Percentiles rank a stretch among this genome's conserved stretches.
Evolutionary conservation across 2,797 vertebrate genomes (phyloP).

Genomic region (Etheostoma perlongum): DNA sequence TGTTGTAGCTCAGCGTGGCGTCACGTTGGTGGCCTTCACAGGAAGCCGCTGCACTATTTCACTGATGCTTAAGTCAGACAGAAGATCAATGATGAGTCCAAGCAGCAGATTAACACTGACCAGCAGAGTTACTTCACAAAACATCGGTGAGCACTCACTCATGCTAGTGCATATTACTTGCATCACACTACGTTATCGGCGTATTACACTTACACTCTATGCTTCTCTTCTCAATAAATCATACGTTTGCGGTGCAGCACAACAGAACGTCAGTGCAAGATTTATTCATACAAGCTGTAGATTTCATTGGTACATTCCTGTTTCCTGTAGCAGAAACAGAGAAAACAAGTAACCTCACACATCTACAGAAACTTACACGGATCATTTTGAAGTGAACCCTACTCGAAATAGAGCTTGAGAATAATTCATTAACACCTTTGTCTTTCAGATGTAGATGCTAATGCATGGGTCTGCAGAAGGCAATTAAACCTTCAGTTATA

Average conservation of each 20-base stretch:
- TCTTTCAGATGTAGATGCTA: background rate
- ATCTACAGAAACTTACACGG: background rate
- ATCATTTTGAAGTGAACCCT: background rate
- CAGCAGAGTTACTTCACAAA: constrained; percentile 17
- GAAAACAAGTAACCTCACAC: constrained; percentile 4
- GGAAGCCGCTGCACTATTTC: background rate
- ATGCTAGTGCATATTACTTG: constrained; percentile 13
- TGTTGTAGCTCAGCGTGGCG: background rate
- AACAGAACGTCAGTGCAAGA: constrained; percentile 2
- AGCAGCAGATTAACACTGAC: constrained; percentile 36
- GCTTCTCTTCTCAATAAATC: constrained; percentile 30
- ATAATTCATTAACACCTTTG: background rate
- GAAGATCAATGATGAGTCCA: constrained; percentile 44
- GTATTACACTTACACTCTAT: background rate
- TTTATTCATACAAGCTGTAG: constrained; percentile 19
- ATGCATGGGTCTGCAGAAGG: constrained; percentile 6
- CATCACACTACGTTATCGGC: constrained; percentile 20
- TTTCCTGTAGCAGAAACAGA: constrained; percentile 15
- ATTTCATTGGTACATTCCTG: background rate
- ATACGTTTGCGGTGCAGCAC: background rate
- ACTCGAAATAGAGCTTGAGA: background rate
- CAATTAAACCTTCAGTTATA: constrained; percentile 6
- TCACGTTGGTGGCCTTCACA: constrained; percentile 1
- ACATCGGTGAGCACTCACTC: background rate
- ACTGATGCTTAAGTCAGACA: constrained; percentile 12